These are phyloP conservation scores for Athetis lepigone DNA, from an alignment of 2,888 invertebrate genomes.

Conservation along the genomic window DNA sequence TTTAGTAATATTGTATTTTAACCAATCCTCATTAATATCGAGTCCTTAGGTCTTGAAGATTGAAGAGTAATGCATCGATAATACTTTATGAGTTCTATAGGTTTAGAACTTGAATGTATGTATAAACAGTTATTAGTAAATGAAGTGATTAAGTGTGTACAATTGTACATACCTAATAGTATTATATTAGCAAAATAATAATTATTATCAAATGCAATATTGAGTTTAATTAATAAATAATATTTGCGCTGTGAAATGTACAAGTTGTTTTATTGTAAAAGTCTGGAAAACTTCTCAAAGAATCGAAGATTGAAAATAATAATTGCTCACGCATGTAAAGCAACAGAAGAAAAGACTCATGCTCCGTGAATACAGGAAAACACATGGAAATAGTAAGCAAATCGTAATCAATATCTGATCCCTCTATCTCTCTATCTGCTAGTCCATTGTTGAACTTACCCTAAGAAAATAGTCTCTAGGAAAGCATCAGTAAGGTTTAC, in stretches of 20 bases:
- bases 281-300: not conserved
- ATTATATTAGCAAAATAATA: conserved; percentile 33
- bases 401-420: no score
- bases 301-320: not conserved
- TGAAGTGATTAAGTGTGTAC: conserved; percentile 35
- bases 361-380: no score
- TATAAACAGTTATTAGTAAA: conserved; percentile 2
- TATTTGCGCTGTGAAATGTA: conserved; percentile 59
- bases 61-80: not conserved
- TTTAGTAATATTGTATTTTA: not conserved
- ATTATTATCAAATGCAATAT: conserved; percentile 72
- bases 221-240: conserved; percentile 71
- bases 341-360: no score
- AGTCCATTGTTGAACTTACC: no score
- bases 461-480: no score
- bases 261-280: conserved; percentile 22
- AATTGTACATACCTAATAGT: conserved; percentile 47
- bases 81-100: not conserved
- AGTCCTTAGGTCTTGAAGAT: not conserved
- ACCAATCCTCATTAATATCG: not conserved
- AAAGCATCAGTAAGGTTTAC: no score
- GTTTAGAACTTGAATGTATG: not conserved
- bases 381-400: no score
- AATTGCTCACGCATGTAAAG: no score
- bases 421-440: no score